phyloP scores from a whole-genome alignment of 2,113 vertebrate genomes.

The Glaucomys volans region DNA sequence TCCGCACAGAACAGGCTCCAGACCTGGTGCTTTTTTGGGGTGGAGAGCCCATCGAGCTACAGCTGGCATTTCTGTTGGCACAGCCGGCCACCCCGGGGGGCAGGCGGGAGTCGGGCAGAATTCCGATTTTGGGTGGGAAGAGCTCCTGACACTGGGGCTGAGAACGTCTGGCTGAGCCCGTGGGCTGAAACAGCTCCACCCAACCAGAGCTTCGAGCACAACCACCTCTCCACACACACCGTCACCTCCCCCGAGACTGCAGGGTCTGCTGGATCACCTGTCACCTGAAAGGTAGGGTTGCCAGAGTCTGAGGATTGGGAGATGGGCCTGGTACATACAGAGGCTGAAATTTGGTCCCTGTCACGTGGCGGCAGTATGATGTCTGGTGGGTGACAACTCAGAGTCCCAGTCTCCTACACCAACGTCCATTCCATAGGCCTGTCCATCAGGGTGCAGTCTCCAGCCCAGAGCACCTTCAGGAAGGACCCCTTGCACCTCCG shows the following conservation, averaged over 20 bases:
- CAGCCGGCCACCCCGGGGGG: slow-evolving; percentile 47
- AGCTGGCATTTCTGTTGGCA: slow-evolving; percentile 79
- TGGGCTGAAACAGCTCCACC: not conserved
- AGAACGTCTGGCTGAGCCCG: slow-evolving; percentile 22
- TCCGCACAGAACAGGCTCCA: slow-evolving; percentile 42
- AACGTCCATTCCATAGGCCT: not conserved
- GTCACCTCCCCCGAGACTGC: not conserved
- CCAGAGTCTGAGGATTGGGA: not conserved
- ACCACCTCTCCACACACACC: not conserved
- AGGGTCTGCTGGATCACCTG: not conserved
- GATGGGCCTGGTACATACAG: not conserved
- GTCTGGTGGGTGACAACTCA: not conserved
- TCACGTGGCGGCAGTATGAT: not conserved
- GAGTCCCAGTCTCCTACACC: not conserved
- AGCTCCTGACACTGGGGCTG: not conserved
- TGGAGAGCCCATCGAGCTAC: slow-evolving; percentile 54
- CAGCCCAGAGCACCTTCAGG: rapidly evolving
- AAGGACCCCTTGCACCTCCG: not conserved
- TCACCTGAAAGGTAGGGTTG: not conserved
- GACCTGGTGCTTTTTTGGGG: slow-evolving; percentile 53
- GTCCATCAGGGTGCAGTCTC: rapidly evolving
- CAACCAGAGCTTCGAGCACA: not conserved
- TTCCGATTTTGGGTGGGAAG: slow-evolving; percentile 51
- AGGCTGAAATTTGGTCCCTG: not conserved
- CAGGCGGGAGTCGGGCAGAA: not conserved